Evolutionary conservation across 2,888 invertebrate genomes (phyloP).

Genomic region (Barypeithes pellucidus): DNA sequence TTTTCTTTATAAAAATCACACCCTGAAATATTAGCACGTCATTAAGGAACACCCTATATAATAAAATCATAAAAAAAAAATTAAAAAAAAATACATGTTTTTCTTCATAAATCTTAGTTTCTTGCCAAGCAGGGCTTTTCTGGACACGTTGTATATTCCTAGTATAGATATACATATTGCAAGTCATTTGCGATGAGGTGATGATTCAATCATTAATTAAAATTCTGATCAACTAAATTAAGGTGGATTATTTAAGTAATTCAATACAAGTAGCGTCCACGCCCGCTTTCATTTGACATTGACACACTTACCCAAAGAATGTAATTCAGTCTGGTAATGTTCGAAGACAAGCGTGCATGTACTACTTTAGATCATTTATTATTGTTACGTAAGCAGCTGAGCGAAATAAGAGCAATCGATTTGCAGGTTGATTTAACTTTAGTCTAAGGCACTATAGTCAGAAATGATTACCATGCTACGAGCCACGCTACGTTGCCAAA

Average conservation of each 20-base stretch:
- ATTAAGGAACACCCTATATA: no score
- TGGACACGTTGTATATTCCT: not conserved
- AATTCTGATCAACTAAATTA: conserved; percentile 4
- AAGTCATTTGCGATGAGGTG: not conserved
- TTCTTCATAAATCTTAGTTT: no score
- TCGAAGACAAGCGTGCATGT: conserved; percentile 8
- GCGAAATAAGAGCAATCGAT: conserved; percentile 3
- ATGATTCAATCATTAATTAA: conserved; percentile 17
- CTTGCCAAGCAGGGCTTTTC: no score
- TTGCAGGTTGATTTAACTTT: not conserved
- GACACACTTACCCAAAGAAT: conserved; percentile 22
- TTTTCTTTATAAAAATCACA: no score
- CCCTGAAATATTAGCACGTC: no score
- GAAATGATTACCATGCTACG: no score
- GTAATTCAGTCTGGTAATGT: conserved; percentile 17
- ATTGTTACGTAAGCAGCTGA: not conserved
- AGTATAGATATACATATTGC: not conserved
- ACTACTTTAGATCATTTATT: conserved; percentile 16
- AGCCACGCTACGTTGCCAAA: no score
- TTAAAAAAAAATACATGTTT: no score
- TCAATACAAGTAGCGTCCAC: conserved; percentile 25
- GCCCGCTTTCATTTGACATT: conserved; percentile 40
- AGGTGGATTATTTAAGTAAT: conserved; percentile 8
- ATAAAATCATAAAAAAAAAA: no score
- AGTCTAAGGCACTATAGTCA: no score